Evolutionary conservation across 2,797 vertebrate species (phyloP), one percentile per base, ranked within the genome.

Genomic region (Rallus crepitans): DNA sequence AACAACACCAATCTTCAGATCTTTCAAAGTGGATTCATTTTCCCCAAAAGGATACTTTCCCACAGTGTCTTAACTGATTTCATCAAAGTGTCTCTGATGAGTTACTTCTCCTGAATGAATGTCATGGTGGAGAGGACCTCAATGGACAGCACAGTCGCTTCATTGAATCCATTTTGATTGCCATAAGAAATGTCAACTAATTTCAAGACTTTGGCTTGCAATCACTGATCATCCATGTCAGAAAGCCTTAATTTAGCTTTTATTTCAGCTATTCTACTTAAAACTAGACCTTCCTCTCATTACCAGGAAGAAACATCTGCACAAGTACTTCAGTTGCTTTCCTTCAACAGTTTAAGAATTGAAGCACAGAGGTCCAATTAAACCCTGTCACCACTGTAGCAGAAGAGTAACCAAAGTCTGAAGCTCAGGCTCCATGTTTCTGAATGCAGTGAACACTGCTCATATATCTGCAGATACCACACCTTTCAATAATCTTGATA

Each of bases 91-190:
- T 91, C 61, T 89, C 89, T 96, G 93, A 94, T 89, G 92, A 93
- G 76, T 87, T 90, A 60, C 78, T 93, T 79, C 76, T 96, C 45
- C 68, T 89, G 78, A 96, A 96, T 93, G 78, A 96, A 96, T 92
- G 94, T 92, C 96, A 97, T 97, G 93, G 87, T 91, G 93, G 75
- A 97, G 90, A 96, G 90, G 93, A 90, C 89, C 81, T 96, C 92
- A 96, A 89, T 96, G 94, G 89, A 96, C 75, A 95, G 72, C 84
- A 93, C 93, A 93, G 88, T 94, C 86, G 92, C 93, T 96, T 97
- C 94, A 95, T 4, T 97, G 94, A 96, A 89, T 96, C 95, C n/a
- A 95, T 94, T 97, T 94, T 95, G 68, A 90, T 80, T 90, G 48
- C 65, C 94, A 77, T 97, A 95, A 76, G 92, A 95, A 93, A 93